phyloP scores from a whole-genome alignment of 2,797 vertebrate species.

The Gobio occitaniae region DNA sequence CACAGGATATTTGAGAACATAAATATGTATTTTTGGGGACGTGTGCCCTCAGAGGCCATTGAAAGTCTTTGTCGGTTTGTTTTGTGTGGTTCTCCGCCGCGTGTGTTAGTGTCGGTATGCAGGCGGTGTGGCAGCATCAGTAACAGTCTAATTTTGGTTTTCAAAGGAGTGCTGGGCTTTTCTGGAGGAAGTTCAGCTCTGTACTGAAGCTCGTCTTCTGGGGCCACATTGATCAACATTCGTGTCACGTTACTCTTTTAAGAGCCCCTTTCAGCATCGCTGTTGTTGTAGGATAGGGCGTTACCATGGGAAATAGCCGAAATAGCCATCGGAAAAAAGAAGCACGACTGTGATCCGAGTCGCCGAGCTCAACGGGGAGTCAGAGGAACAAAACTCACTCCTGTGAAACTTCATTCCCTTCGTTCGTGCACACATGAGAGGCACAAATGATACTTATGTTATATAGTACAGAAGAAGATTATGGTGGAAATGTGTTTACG shows the following conservation, averaged over 20 bases:
- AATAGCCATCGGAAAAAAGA: conserved; percentile 58
- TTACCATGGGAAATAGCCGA: conserved; percentile 66
- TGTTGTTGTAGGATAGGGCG: conserved; percentile 55
- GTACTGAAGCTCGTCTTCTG: conserved; percentile 33
- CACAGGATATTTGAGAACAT: conserved; percentile 20
- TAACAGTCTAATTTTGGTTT: conserved; percentile 9
- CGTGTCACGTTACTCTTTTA: conserved; percentile 52
- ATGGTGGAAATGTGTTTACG: not conserved
- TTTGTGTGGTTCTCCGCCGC: not conserved
- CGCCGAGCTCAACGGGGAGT: conserved; percentile 51
- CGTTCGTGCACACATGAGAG: not conserved
- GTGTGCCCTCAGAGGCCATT: conserved; percentile 1
- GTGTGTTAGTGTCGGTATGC: not conserved
- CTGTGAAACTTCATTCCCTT: conserved; percentile 48
- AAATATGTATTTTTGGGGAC: conserved; percentile 25
- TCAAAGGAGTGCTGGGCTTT: conserved; percentile 24
- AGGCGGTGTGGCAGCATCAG: not conserved
- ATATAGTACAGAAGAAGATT: not conserved
- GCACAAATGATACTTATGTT: not conserved
- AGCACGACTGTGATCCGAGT: conserved; percentile 41
- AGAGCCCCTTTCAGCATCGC: conserved; percentile 55
- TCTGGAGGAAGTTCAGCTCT: conserved; percentile 25
- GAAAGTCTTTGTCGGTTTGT: not conserved
- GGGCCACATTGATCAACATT: conserved; percentile 51
- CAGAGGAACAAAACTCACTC: conserved; percentile 47